Percentiles rank a stretch among this genome's conserved stretches.
phyloP scores from a whole-genome alignment of 2,888 invertebrate genomes.

The Machimus atricapillus region DNA sequence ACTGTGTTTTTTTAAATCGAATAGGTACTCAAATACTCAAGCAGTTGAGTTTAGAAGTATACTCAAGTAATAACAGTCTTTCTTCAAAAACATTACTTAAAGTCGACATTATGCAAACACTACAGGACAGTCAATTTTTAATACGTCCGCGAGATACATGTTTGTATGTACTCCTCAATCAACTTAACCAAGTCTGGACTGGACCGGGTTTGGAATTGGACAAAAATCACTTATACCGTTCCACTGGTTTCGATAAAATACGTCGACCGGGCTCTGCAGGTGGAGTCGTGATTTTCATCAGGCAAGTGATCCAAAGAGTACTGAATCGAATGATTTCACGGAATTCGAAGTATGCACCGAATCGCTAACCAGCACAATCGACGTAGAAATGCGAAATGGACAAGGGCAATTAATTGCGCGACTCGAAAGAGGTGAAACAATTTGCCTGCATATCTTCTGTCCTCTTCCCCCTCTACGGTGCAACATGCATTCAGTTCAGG shows the following conservation, averaged over 20 bases:
- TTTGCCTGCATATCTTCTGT: neutral
- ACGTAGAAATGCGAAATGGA: neutral
- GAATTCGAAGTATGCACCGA: neutral
- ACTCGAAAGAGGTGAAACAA: neutral
- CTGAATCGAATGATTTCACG: neutral
- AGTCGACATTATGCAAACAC: neutral
- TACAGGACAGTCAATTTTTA: neutral
- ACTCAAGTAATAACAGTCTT: no score
- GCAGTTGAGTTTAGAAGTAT: no score
- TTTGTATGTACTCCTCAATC: neutral
- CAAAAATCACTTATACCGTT: neutral
- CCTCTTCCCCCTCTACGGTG: neutral
- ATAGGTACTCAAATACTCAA: no score
- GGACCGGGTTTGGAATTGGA: neutral
- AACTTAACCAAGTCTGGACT: neutral
- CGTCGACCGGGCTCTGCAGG: neutral
- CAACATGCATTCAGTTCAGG: neutral
- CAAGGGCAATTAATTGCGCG: slow-evolving; percentile 4
- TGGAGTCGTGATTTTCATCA: neutral
- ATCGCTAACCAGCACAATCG: neutral
- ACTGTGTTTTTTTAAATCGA: no score
- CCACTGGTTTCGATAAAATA: neutral
- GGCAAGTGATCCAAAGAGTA: neutral
- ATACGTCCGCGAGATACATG: neutral
- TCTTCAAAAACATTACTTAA: no score